These are phyloP conservation scores for Hydraecia micacea DNA, from an alignment of 2,888 invertebrate genomes.

Conservation along the genomic window DNA sequence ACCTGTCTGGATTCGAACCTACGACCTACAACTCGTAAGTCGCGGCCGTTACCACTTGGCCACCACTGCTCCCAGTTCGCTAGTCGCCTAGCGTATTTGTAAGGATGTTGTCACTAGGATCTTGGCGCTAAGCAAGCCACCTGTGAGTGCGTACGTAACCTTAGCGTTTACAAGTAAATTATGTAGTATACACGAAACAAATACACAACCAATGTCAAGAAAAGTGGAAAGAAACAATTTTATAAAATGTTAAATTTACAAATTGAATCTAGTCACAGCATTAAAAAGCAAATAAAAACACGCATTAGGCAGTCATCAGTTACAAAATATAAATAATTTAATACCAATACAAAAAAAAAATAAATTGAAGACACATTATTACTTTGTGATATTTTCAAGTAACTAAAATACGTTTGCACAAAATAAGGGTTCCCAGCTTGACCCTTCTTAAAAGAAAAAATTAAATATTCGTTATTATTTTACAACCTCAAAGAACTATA, in stretches of 20 bases:
- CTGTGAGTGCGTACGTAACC: neutral
- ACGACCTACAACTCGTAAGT: too few species aligned
- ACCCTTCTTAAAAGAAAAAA: slow-evolving; percentile 10
- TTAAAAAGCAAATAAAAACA: slow-evolving; percentile 51
- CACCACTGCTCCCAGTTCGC: too few species aligned
- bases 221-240: neutral
- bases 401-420: slow-evolving; percentile 53
- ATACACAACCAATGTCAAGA: slow-evolving; percentile 8
- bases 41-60: too few species aligned
- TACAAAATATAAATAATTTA: slow-evolving; percentile 48
- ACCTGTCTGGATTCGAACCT: too few species aligned
- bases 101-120: neutral
- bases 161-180: slow-evolving; percentile 25
- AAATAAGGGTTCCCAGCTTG: slow-evolving; percentile 38
- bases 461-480: slow-evolving; percentile 7
- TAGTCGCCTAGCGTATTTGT: too few species aligned
- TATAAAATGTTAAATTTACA: slow-evolving; percentile 32
- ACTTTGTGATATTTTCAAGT: slow-evolving; percentile 13
- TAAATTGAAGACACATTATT: slow-evolving; percentile 28
- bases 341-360: slow-evolving; percentile 45
- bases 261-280: slow-evolving; percentile 44
- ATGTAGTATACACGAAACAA: neutral
- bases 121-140: neutral
- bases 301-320: slow-evolving; percentile 42
- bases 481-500: slow-evolving; percentile 32